Conservation (phyloP, 2,113 vertebrate genomes). For the Rhegmatorhina hoffmannsi region DNA sequence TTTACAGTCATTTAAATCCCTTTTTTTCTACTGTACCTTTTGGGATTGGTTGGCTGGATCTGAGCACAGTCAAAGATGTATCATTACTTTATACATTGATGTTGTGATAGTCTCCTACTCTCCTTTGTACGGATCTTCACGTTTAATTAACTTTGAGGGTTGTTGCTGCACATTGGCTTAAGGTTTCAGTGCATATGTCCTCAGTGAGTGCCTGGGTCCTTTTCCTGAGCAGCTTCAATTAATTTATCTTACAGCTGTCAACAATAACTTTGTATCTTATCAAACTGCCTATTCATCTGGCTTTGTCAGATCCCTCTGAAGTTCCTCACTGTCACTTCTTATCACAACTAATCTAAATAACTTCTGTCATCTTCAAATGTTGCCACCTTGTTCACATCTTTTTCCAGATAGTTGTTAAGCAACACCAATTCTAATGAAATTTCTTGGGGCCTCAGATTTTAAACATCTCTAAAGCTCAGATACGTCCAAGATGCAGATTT, state of each 20-base stretch:
- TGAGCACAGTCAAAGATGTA: neutral
- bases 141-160: neutral
- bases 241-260: conserved; percentile 51
- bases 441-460: neutral
- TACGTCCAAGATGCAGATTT: neutral
- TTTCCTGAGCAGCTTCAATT: conserved; percentile 34
- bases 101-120: neutral
- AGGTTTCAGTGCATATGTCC: conserved; percentile 12
- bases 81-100: neutral
- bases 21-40: neutral
- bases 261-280: conserved; percentile 52
- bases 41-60: neutral
- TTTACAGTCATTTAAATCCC: neutral
- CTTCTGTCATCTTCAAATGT: conserved; percentile 57
- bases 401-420: conserved; percentile 48
- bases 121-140: neutral
- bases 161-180: neutral
- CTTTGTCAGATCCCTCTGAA: conserved; percentile 48
- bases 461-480: conserved; percentile 24
- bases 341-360: conserved; percentile 54
- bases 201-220: conserved; percentile 4
- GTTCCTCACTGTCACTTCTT: conserved; percentile 47
- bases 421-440: neutral
- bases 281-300: conserved; percentile 44
- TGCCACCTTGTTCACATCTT: conserved; percentile 59